Evolutionary conservation across 1,140 invertebrate genomes (phyloP), one percentile per base, ranked within the genome.

Genomic region (Macrotrachela quadricornifera): DNA sequence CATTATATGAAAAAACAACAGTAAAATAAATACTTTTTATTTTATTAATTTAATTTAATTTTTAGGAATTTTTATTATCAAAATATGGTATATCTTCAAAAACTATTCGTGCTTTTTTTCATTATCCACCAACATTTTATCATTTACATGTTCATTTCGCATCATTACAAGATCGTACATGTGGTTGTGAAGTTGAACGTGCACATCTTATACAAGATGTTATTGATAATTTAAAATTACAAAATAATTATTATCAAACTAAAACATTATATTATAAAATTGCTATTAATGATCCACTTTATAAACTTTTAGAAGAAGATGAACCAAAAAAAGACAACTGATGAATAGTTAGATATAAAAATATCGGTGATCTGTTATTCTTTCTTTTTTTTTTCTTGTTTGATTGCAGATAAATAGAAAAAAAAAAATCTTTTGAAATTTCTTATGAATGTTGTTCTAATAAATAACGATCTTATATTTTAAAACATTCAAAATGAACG

Each of bases 51-150:
- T 4, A 30, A 30, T 30, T 30, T 30, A 8, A 30, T 30, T 30
- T 8, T 30, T 30, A 30, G 21, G 21, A 30, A 30, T 30, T 30
- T 30, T 8, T 30, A 4, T 30, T 8, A 30, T 30, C 85, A 36
- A 84, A 83, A 59, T 95, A 82, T 68, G 76, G 77, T 9, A 53
- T 94, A 8, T 66, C 75, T 16, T 62, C 70, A 30, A 75, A 75
- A 46, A 79, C 85, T 62, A 64, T 94, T 15, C 75, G 86, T 45
- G 59, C 69, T 8, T 95, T 85, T 68, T 69, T 95, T 6, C 91
- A 95, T 65, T 96, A 96, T 69, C 87, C 88, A 63, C 91, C 91
- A 9, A 85, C 86, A 0, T 95, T 87, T 70, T 94, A 92, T 71
- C 86, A 95, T 70, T 71, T 96, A 10, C 91, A 96, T 63, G 76